phyloP scores from a whole-genome alignment of 2,797 vertebrate genomes.

The Megalops cyprinoides region DNA sequence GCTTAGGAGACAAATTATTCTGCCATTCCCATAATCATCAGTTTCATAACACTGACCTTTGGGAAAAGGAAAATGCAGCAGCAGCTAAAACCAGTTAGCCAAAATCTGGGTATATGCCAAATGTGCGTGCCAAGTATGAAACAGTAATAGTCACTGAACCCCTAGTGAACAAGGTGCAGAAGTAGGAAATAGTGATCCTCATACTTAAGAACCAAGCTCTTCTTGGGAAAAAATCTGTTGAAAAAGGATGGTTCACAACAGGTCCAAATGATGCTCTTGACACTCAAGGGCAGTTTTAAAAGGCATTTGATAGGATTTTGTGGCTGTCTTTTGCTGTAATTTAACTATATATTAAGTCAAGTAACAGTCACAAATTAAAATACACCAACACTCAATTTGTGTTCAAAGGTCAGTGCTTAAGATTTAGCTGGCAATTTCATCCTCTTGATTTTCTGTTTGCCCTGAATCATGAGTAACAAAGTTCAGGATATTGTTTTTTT shows the following conservation, averaged over 20 bases:
- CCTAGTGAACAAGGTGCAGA: slow-evolving; percentile 8
- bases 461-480: too few species aligned
- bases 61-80: neutral
- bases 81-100: neutral
- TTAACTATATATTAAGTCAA: neutral
- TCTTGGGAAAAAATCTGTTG: neutral
- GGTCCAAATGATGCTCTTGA: neutral
- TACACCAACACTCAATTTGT: neutral
- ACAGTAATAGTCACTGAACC: neutral
- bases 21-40: neutral
- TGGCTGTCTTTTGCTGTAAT: too few species aligned
- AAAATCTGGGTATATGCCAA: neutral
- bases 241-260: neutral
- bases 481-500: too few species aligned
- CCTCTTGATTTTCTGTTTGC: too few species aligned
- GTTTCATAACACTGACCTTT: neutral
- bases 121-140: neutral
- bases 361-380: neutral
- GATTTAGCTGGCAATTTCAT: neutral
- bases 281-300: neutral
- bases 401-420: neutral
- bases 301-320: too few species aligned
- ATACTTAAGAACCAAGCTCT: slow-evolving; percentile 1
- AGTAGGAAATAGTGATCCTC: neutral
- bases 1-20: neutral